Evolutionary conservation across 2,113 vertebrate genomes (phyloP).

Genomic region (Lichenostomus cassidix): DNA sequence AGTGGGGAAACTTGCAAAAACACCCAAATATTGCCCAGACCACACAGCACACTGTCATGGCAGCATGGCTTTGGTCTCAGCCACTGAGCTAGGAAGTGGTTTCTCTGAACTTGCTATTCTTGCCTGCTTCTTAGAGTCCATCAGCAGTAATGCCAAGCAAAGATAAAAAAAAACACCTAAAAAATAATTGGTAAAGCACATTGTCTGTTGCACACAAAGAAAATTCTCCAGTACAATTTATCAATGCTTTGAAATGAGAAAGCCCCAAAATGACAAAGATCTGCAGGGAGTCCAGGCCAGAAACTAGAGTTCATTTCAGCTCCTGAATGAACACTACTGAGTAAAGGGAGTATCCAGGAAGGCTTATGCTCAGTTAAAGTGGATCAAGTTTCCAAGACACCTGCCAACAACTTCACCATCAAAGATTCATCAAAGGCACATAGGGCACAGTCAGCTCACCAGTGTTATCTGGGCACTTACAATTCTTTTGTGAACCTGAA

Average conservation of each 20-base stretch:
- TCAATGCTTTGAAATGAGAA: not conserved
- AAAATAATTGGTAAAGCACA: accelerated
- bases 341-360: not conserved
- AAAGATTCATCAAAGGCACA: not conserved
- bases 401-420: not conserved
- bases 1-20: not conserved
- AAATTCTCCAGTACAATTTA: not conserved
- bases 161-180: too few relatives aligned
- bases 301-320: not conserved
- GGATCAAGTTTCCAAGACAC: not conserved
- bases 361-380: not conserved
- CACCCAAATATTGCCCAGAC: not conserved
- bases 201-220: not conserved
- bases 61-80: not conserved
- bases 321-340: not conserved
- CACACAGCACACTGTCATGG: not conserved
- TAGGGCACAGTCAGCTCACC: not conserved
- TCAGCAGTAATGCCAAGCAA: not conserved
- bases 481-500: not conserved
- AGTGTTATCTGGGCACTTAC: not conserved
- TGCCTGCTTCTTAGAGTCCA: not conserved
- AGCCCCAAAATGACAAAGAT: not conserved
- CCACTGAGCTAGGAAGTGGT: not conserved
- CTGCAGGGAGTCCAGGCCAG: not conserved
- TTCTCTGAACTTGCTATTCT: not conserved